Base-by-base conservation (phyloP, 1,140 invertebrate species). In the Drosophila kepulauana region DNA sequence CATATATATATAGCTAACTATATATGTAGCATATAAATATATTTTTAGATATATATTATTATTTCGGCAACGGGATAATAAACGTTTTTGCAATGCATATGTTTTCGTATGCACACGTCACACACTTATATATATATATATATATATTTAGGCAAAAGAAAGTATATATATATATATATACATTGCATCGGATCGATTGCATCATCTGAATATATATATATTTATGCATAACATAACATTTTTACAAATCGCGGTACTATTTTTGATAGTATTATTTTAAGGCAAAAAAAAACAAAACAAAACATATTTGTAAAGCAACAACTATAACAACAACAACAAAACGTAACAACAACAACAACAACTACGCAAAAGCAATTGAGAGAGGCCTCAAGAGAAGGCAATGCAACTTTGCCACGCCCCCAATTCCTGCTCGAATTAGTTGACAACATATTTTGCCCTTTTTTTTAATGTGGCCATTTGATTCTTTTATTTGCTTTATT, bases 201-300 rank as follows among this genome's bases (percentile, higher is more conserved):
- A 45, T 61, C 68, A 25, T 69, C 62, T 61, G 65, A 64, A 79
- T 76, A 74, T 13, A 66, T 76, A 80, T 89, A 78, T 88, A 91
- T 91, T 87, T 86, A 82, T 79, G 77, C 85, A 79, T 65, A 74
- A 86, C 67, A 74, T 79, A 76, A 87, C 82, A 86, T 86, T 85
- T 25, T 86, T 76, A 87, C 71, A 89, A 89, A 72, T 79, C 57
- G 77, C 56, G 77, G 79, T 90, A 90, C 86, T 90, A 90, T 90
- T 90, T 89, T 90, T 90, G 79, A 90, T 90, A 90, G 86, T 90
- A 90, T 90, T 87, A 87, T 84, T 89, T 90, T 90, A 90, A 90
- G 86, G 86, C 76, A 86, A 90, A 56, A 30, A 79, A 86, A 30
- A 79, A 86, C 86, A 56, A 25, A 25, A 20, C n/a, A 79, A 82